Evolutionary conservation across 2,888 invertebrate species (phyloP).

Genomic region (Ormyrus rosae): DNA sequence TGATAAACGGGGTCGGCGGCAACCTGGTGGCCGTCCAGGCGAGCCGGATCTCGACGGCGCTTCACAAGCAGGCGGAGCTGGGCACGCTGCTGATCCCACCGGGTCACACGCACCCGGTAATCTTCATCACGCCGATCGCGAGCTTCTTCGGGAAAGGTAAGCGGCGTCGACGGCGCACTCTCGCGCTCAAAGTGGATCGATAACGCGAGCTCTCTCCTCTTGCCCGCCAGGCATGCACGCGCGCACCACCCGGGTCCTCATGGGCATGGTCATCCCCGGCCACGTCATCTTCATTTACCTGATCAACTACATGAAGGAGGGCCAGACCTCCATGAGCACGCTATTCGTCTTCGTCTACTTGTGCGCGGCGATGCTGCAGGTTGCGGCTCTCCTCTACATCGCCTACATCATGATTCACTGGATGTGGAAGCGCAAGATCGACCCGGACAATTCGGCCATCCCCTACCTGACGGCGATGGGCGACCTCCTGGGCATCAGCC

Average conservation of each 20-base stretch:
- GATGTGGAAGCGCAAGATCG: conserved; percentile 81
- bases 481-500: conserved; percentile 85
- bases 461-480: conserved; percentile 88
- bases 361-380: conserved; percentile 81
- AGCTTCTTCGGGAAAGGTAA: conserved; percentile 81
- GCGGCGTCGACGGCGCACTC: neutral
- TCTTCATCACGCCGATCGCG: conserved; percentile 79
- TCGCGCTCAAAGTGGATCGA: too few relatives aligned
- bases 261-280: conserved; percentile 87
- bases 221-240: conserved; percentile 78
- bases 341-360: conserved; percentile 84
- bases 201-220: too few relatives aligned
- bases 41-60: conserved; percentile 86
- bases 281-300: conserved; percentile 86
- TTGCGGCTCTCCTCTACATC: conserved; percentile 80
- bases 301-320: conserved; percentile 83
- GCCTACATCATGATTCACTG: conserved; percentile 81
- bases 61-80: conserved; percentile 82
- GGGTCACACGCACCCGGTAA: conserved; percentile 77
- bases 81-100: conserved; percentile 79
- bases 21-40: conserved; percentile 95
- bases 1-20: conserved; percentile 95
- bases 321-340: conserved; percentile 81
- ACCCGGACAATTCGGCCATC: conserved; percentile 87
- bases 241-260: conserved; percentile 83